A percentile compares a stretch with the other conserved stretches of the same genome.
These are phyloP conservation scores for Baronia brevicornis DNA, from an alignment of 2,888 invertebrate genomes.

Conservation along the genomic window DNA sequence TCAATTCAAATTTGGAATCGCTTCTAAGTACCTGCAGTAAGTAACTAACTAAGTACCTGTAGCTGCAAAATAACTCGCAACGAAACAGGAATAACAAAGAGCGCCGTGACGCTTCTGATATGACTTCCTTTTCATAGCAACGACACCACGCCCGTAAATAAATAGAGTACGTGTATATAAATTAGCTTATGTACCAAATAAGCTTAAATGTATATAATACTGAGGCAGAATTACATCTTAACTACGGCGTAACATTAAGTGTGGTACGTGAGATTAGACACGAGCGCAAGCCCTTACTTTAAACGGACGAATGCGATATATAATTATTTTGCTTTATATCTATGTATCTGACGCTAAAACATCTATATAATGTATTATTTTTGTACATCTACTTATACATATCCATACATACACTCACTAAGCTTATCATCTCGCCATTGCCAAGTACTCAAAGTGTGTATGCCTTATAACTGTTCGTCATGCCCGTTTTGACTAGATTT, in stretches of 20 bases:
- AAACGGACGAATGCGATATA: conserved; percentile 76
- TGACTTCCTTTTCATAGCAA: conserved; percentile 65
- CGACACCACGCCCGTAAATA: conserved; percentile 68
- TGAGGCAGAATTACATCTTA: conserved; percentile 76
- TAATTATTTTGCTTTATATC: conserved; percentile 75
- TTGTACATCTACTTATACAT: conserved; percentile 76
- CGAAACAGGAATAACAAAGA: conserved; percentile 36
- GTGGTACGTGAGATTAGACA: conserved; percentile 73
- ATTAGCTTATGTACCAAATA: conserved; percentile 74
- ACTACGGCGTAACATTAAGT: conserved; percentile 73
- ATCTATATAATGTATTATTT: conserved; percentile 76
- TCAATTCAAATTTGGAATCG: too few relatives aligned
- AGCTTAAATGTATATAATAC: conserved; percentile 76
- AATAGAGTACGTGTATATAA: conserved; percentile 72
- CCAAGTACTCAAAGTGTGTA: conserved; percentile 61
- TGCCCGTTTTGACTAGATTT: conserved; percentile 19
- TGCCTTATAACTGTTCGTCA: conserved; percentile 19
- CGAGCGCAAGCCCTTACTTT: conserved; percentile 74
- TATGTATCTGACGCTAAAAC: conserved; percentile 76
- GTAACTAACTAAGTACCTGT: conserved; percentile 9
- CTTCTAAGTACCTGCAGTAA: too few relatives aligned
- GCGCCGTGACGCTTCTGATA: conserved; percentile 66
- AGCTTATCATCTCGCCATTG: conserved; percentile 58
- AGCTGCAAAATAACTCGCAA: conserved; percentile 22
- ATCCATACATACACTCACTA: conserved; percentile 73